Evolutionary conservation across 1,140 invertebrate genomes (phyloP).

Genomic region (Magallana gigas): DNA sequence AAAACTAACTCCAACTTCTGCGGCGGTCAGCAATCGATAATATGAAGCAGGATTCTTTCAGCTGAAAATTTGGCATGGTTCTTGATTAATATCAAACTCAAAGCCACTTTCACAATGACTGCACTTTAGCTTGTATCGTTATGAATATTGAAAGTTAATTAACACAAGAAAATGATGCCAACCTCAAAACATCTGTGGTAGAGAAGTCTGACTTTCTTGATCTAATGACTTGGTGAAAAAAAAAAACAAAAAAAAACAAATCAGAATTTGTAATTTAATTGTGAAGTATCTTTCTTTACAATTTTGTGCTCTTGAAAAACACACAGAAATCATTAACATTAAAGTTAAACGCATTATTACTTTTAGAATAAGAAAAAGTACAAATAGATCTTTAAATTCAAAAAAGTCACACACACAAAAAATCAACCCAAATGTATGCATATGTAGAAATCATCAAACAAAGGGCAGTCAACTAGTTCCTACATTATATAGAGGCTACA

Average conservation of each 20-base stretch:
- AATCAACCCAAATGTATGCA: background rate
- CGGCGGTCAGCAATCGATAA: too few relatives aligned
- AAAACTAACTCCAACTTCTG: too few relatives aligned
- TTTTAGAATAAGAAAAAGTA: background rate
- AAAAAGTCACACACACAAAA: background rate
- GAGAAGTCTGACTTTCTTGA: too few relatives aligned
- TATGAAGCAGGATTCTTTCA: too few relatives aligned
- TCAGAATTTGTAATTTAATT: background rate
- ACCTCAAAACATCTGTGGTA: too few relatives aligned
- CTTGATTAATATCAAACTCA: too few relatives aligned
- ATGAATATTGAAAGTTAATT: too few relatives aligned
- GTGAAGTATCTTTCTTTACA: background rate
- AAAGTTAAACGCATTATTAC: background rate
- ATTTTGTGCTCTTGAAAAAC: slow-evolving; percentile 20
- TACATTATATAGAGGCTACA: too few relatives aligned
- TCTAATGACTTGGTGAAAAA: background rate
- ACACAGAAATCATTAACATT: background rate
- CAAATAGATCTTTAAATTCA: background rate
- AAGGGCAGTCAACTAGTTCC: background rate
- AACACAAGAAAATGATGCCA: too few relatives aligned
- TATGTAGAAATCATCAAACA: background rate
- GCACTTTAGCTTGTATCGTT: too few relatives aligned
- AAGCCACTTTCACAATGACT: too few relatives aligned
- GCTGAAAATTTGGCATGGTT: too few relatives aligned
- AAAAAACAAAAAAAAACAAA: background rate